phyloP scores from a whole-genome alignment of 2,113 vertebrate species.

The Python bivittatus region DNA sequence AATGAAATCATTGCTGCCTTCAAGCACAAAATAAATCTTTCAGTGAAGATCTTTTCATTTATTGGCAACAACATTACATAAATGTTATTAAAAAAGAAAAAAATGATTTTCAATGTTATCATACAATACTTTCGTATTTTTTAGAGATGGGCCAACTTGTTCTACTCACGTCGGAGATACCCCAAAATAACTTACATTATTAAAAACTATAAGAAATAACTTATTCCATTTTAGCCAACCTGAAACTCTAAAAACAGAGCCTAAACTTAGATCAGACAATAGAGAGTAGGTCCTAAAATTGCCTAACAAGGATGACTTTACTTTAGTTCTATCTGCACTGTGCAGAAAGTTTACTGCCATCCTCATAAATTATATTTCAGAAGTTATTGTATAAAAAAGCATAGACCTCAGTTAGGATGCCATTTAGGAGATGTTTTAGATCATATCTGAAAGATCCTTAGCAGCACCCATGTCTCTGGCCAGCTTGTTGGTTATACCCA shows the following conservation, averaged over 20 bases:
- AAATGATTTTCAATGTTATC: neutral
- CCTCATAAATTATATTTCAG: neutral
- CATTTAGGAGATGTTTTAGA: neutral
- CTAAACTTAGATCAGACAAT: slow-evolving; percentile 26
- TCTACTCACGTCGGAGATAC: neutral
- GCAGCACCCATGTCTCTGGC: neutral
- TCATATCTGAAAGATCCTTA: neutral
- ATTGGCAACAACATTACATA: neutral
- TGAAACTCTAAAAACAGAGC: neutral
- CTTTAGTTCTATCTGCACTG: neutral
- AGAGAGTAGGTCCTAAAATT: neutral
- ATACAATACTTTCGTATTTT: neutral
- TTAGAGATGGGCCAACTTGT: neutral
- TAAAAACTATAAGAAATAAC: neutral
- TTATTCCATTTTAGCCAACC: neutral
- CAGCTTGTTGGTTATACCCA: neutral
- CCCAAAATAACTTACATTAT: neutral
- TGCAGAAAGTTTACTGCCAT: neutral
- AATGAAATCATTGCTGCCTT: neutral
- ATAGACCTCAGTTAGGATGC: neutral
- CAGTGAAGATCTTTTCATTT: neutral
- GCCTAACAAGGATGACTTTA: neutral
- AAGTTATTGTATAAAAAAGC: neutral
- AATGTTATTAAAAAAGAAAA: neutral
- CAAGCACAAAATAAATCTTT: neutral